Evolutionary conservation across 2,888 invertebrate genomes (phyloP).

Genomic region (Cynaeus angustus): DNA sequence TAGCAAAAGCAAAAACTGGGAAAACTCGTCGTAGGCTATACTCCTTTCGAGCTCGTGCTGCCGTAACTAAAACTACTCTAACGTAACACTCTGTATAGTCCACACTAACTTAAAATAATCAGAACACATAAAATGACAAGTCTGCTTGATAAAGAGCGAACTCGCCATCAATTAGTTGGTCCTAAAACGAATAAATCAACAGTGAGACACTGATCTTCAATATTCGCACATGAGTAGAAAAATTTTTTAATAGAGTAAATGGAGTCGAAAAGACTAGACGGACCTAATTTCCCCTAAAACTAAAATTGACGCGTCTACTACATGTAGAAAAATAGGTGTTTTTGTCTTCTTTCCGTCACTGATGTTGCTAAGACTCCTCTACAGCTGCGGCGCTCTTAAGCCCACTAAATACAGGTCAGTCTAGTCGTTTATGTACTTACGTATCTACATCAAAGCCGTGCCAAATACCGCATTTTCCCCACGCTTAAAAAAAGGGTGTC

Average conservation of each 20-base stretch:
- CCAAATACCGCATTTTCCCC: too few species aligned
- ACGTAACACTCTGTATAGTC: constrained; percentile 47
- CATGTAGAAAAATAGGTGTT: constrained; percentile 49
- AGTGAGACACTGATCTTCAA: constrained; percentile 56
- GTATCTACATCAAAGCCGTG: not conserved
- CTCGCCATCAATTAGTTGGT: constrained; percentile 55
- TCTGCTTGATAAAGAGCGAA: constrained; percentile 48
- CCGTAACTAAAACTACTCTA: constrained; percentile 37
- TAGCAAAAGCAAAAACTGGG: constrained; percentile 27
- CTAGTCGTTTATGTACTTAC: constrained; percentile 25
- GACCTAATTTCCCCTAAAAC: constrained; percentile 51
- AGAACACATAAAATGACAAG: constrained; percentile 44
- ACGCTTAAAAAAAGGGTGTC: too few species aligned
- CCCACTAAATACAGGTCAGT: constrained; percentile 23
- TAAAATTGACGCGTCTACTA: constrained; percentile 43
- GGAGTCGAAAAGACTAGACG: constrained; percentile 56
- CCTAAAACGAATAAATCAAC: constrained; percentile 57
- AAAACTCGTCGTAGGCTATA: constrained; percentile 42
- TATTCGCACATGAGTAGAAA: constrained; percentile 55
- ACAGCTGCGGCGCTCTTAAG: constrained; percentile 4
- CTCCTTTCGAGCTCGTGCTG: constrained; percentile 31
- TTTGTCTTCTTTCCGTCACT: constrained; percentile 22
- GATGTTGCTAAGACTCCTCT: constrained; percentile 7
- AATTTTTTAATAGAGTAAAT: constrained; percentile 41
- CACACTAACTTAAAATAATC: constrained; percentile 43